Percentiles rank a stretch among this genome's conserved stretches.
phyloP scores from a whole-genome alignment of 2,113 vertebrate species.

The Genyomyrus donnyi region DNA sequence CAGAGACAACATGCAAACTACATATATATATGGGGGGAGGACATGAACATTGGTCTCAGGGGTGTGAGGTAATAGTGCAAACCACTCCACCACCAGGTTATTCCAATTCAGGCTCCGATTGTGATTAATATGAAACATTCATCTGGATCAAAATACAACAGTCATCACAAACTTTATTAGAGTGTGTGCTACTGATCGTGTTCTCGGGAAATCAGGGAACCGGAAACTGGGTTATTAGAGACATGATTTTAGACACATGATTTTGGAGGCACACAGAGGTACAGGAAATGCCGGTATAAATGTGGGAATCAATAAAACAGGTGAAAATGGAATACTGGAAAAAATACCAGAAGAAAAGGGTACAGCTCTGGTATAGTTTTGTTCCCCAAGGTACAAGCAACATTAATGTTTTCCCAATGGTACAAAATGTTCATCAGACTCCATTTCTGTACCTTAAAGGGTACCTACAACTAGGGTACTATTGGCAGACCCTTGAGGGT shows the following conservation, averaged over 20 bases:
- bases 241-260: neutral
- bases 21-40: neutral
- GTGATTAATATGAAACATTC: neutral
- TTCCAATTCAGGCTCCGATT: neutral
- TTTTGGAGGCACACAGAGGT: neutral
- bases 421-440: no score
- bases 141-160: neutral
- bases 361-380: no score
- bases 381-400: no score
- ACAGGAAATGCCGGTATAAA: neutral
- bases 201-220: neutral
- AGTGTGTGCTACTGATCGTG: neutral
- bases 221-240: neutral
- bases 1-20: neutral
- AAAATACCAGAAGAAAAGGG: neutral
- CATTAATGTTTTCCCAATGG: no score
- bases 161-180: neutral
- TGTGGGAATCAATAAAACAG: neutral
- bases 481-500: no score
- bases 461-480: no score
- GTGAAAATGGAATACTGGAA: neutral
- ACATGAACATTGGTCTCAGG: neutral
- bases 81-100: neutral
- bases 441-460: no score
- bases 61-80: neutral